Evolutionary conservation across 2,797 vertebrate genomes (phyloP), one percentile per base, ranked within the genome.

Genomic region (Diceros bicornis): DNA sequence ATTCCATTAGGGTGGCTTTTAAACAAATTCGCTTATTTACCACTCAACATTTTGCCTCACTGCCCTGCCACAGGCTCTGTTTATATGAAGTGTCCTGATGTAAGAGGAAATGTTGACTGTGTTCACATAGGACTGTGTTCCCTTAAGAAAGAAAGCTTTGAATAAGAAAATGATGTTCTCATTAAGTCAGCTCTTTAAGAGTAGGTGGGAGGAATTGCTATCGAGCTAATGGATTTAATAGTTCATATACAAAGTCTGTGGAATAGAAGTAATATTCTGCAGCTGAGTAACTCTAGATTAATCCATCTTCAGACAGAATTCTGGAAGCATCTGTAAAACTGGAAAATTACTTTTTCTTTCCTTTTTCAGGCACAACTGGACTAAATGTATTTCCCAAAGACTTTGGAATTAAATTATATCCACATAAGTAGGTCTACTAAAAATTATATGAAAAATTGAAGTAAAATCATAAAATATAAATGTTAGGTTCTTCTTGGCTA

Each of bases 161-260:
- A 91, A 12, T 97, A 89, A 97, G 89, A 98, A 98, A 97, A 97
- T 90, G 91, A 93, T 97, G 83, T 61, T 96, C 94, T 97, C 17
- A 0, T 98, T 98, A 97, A 97, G 93, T 98, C 95, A 96, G 95
- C 97, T 98, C 93, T 97, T 97, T 97, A 98, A 98, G 97, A 98
- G 93, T 92, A 98, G 11, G 44, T 98, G 81, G 95, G 97, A 98
- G 82, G 95, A 98, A 96, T 98, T 97, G 87, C 95, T 98, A 96
- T 98, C 71, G 92, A 98, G 98, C 97, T 98, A 97, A 98, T 97
- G 95, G 97, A 97, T 98, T 98, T 98, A 98, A 97, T 98, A 98
- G 97, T 96, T 98, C 37, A 8, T 97, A 94, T 98, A 98, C 89
- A 98, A 95, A 98, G 97, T 97, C 97, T 98, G 29, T 98, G 97